phyloP scores from a whole-genome alignment of 2,888 invertebrate species.

The Ichneumoninae sp. region DNA sequence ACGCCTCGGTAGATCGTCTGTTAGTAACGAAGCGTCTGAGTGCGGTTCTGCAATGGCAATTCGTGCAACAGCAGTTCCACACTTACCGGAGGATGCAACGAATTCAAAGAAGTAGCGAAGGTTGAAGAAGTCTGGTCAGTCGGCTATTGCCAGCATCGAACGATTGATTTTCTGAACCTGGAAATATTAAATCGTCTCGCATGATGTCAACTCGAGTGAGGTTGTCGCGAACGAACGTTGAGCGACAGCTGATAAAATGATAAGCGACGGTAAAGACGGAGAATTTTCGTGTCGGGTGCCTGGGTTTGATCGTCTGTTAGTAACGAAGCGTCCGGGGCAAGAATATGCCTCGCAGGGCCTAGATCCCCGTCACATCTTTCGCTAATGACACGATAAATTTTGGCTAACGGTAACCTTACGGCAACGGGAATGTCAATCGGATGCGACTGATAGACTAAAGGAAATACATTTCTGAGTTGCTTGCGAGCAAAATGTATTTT shows the following conservation, averaged over 20 bases:
- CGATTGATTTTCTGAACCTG: slow-evolving; percentile 60
- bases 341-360: neutral
- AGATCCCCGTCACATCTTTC: too few species aligned
- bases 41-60: neutral
- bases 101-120: neutral
- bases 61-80: neutral
- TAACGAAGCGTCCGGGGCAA: neutral
- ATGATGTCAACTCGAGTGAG: slow-evolving; percentile 46
- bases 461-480: too few species aligned
- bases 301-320: neutral
- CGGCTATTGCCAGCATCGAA: slow-evolving; percentile 29
- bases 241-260: neutral
- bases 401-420: too few species aligned
- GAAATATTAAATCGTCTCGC: slow-evolving; percentile 57
- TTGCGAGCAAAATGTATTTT: too few species aligned
- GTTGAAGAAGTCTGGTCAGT: slow-evolving; percentile 46
- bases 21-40: neutral
- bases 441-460: too few species aligned
- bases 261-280: neutral
- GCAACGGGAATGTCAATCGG: too few species aligned
- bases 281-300: neutral
- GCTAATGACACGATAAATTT: too few species aligned
- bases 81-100: neutral
- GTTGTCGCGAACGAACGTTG: neutral
- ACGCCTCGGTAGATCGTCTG: neutral